Evolutionary conservation across 2,888 invertebrate species (phyloP), one percentile per base, ranked within the genome.

Genomic region (Ypsolopha scabrella): DNA sequence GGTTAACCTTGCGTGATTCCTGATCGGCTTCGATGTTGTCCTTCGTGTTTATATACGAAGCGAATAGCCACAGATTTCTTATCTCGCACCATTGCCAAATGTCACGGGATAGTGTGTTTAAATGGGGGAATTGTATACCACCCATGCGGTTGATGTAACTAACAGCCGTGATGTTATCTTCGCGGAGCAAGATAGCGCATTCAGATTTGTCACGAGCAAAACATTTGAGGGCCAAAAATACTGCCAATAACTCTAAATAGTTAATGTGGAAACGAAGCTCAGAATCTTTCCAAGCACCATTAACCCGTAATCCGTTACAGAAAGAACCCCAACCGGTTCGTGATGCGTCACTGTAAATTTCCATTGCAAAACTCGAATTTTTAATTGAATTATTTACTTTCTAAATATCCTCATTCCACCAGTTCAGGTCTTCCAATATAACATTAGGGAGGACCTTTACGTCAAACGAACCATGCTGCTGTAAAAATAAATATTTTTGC

Each of bases 271-370:
- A 7, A 7, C n/a, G 41, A 38, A 14, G 45, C 47, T 61, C 63
- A 6, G 49, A 24, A 2, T 53, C 38, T 10, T 51, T 50, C 63
- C 65, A 65, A 7, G 52, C 52, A 6, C 62, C 64, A 11, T 55
- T 51, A 6, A 58, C 51, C 7, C 44, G 51, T n/a, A 55, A 6
- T 0, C 49, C 53, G 3, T 52, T 53, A 48, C 58, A 58, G 41
- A 52, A 55, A n/a, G 50, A 52, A 7, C 63, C 63, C 63, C 62
- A 64, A 6, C 58, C 62, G 8, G 53, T 44, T 6, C 38, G 14
- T 24, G 59, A 58, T 6, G 60, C 60, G 52, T 61, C 62, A 1
- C 62, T 55, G 50, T 53, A 64, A 50, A 64, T 62, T 54, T 60
- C 58, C 33, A 57, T 14, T 33, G 24, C 45, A 52, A 53, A 61